Conservation (phyloP, 2,888 invertebrate species). For the Myopa tessellatipennis region DNA sequence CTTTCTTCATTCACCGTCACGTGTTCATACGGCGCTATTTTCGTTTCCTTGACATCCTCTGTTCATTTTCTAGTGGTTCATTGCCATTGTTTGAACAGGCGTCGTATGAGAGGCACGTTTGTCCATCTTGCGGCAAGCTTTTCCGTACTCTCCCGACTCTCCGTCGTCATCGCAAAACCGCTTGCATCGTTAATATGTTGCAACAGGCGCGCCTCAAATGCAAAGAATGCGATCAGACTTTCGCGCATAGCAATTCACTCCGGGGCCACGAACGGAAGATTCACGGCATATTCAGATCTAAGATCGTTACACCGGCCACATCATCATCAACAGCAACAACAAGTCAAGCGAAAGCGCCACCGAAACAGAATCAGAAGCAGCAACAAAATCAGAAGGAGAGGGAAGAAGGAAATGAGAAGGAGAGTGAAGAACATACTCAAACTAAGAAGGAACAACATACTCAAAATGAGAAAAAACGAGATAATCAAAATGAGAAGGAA, state of each 20-base stretch:
- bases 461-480: too few species aligned
- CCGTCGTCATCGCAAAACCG: constrained; percentile 52
- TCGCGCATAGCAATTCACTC: not conserved
- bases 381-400: too few species aligned
- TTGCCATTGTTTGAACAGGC: not conserved
- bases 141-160: constrained; percentile 42
- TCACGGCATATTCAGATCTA: constrained; percentile 4
- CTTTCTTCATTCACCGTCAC: not conserved
- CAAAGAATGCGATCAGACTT: constrained; percentile 25
- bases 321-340: not conserved
- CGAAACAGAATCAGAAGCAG: too few species aligned
- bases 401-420: too few species aligned
- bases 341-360: too few species aligned
- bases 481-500: too few species aligned
- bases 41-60: constrained; percentile 22
- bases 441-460: too few species aligned
- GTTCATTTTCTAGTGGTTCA: constrained; percentile 21
- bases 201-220: constrained; percentile 48
- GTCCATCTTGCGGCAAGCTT: constrained; percentile 41
- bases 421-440: too few species aligned
- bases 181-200: constrained; percentile 56
- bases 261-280: constrained; percentile 16
- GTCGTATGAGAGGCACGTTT: not conserved
- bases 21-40: not conserved
- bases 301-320: not conserved